phyloP scores from a whole-genome alignment of 1,140 invertebrate species.

The Oryctes rhinoceros region DNA sequence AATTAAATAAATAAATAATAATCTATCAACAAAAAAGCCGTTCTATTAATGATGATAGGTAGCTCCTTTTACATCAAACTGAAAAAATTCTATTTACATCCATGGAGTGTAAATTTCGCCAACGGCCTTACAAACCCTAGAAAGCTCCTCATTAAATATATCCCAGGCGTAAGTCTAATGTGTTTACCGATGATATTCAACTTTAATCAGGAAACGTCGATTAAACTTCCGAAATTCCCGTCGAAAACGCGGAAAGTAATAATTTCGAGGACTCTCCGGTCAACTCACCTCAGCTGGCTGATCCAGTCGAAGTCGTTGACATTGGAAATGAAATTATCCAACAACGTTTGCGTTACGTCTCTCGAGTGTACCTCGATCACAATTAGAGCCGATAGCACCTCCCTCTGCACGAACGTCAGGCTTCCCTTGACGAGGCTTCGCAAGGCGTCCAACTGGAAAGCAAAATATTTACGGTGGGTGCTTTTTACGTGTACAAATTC shows the following conservation, averaged over 20 bases:
- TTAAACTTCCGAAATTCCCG: not conserved
- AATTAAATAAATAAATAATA: too few species aligned
- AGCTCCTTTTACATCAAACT: too few species aligned
- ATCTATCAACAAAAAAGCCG: too few species aligned
- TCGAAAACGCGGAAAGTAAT: not conserved
- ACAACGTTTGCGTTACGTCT: constrained; percentile 71
- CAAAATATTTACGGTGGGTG: not conserved
- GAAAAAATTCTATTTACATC: too few species aligned
- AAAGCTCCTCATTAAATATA: too few species aligned
- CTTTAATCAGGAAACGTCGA: not conserved
- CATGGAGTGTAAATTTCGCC: too few species aligned
- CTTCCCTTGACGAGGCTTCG: constrained; percentile 70
- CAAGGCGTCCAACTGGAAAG: constrained; percentile 70
- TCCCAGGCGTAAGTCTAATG: too few species aligned
- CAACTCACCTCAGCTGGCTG: constrained; percentile 73
- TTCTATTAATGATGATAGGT: too few species aligned
- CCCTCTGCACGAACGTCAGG: constrained; percentile 72
- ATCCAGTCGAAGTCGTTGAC: constrained; percentile 84
- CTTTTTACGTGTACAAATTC: not conserved
- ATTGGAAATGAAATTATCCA: constrained; percentile 68
- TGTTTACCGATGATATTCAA: not conserved
- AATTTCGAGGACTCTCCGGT: not conserved
- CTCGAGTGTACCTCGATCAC: constrained; percentile 77
- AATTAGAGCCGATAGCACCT: constrained; percentile 72
- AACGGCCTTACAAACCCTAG: too few species aligned